Evolutionary conservation across 1,140 invertebrate species (phyloP), one percentile per base, ranked within the genome.

Genomic region (Diachasma alloeum): DNA sequence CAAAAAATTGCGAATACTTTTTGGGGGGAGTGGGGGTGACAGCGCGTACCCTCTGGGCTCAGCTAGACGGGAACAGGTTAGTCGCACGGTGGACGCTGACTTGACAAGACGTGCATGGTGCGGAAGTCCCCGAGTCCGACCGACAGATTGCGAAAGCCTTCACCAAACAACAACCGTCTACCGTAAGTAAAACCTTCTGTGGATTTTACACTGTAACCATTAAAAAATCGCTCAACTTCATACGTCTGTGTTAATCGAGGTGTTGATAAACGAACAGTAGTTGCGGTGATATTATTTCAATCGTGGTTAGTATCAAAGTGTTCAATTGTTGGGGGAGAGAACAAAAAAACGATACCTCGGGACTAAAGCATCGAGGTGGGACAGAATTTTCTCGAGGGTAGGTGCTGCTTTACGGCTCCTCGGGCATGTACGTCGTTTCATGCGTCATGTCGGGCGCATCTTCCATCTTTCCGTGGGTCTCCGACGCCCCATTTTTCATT

Each of bases 121-220:
- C 81, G 82, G 77, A 82, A 81, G 80, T 80, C 70, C 71, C 79
- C 82, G 80, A 83, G 79, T 78, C 70, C 74, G 76, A 75, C 78
- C 82, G 83, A 84, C 76, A 80, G 79, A 83, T 82, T 79, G 82
- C 83, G 83, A 84, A 88, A 88, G 86, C 83, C 85, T 84, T 26
- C 24, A 86, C 88, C 87, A 84, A 85, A 89, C 87, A 88, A 87
- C 87, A 86, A 88, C 86, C 86, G 84, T 87, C 87, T 86, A 83
- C 84, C 86, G 88, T 89, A 88, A 90, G 88, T 88, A 87, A 86
- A 84, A 82, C 77, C 82, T 78, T 78, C 68, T 72, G 79, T 70
- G 44, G 72, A 82, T 75, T 22, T 70, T 53, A 59, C 76, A 75
- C 80, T 79, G 78, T 81, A 68, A 39, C 74, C 46, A 22, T 56